Evolutionary conservation across 1,140 invertebrate genomes (phyloP).

Genomic region (Ruditapes philippinarum): DNA sequence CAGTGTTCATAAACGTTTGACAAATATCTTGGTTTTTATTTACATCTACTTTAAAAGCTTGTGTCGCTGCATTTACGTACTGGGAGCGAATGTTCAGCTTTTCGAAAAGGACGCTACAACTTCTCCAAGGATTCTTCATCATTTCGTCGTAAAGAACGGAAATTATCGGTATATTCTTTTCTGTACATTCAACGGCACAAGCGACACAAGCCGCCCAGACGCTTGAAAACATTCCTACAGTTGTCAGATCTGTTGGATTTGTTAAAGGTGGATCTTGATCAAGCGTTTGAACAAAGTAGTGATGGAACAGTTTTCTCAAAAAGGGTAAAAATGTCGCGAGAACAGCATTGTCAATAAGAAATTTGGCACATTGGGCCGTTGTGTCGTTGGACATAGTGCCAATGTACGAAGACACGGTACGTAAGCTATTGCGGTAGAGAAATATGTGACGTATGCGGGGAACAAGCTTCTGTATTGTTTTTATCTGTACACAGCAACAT

Average conservation of each 20-base stretch:
- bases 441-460: slow-evolving; percentile 81
- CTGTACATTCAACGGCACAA: slow-evolving; percentile 73
- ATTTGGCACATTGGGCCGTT: slow-evolving; percentile 72
- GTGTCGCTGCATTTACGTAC: slow-evolving; percentile 73
- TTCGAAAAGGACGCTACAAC: slow-evolving; percentile 76
- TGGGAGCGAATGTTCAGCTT: slow-evolving; percentile 77
- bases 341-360: slow-evolving; percentile 78
- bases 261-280: slow-evolving; percentile 72
- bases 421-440: slow-evolving; percentile 83
- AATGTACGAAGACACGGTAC: slow-evolving; percentile 79
- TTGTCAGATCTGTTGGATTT: slow-evolving; percentile 65
- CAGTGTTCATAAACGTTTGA: slow-evolving; percentile 67
- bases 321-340: slow-evolving; percentile 80
- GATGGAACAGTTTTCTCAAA: slow-evolving; percentile 75
- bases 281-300: slow-evolving; percentile 75
- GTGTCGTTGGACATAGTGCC: slow-evolving; percentile 74
- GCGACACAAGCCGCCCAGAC: slow-evolving; percentile 81
- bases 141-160: slow-evolving; percentile 82
- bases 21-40: slow-evolving; percentile 64
- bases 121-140: slow-evolving; percentile 79
- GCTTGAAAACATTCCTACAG: slow-evolving; percentile 77
- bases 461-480: slow-evolving; percentile 76
- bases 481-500: slow-evolving; percentile 76
- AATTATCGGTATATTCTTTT: slow-evolving; percentile 78
- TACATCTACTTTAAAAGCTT: slow-evolving; percentile 79